phyloP scores from a whole-genome alignment of 2,113 vertebrate species.

The Platichthys flesus region DNA sequence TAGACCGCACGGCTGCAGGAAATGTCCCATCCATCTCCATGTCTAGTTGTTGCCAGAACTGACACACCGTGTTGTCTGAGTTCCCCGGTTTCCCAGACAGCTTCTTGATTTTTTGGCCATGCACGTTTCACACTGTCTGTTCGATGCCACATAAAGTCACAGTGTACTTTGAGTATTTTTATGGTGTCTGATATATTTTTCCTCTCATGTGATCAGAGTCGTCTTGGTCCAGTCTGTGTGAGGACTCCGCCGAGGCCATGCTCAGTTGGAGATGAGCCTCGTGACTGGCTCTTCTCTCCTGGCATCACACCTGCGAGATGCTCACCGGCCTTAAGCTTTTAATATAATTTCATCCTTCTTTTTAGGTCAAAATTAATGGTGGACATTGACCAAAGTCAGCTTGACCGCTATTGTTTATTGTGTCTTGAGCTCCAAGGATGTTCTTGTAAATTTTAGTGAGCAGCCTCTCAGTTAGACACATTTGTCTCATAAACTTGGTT shows the following conservation, averaged over 20 bases:
- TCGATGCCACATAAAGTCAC: too few relatives aligned
- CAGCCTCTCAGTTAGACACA: neutral
- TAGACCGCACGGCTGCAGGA: too few relatives aligned
- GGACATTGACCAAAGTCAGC: neutral
- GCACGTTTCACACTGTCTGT: too few relatives aligned
- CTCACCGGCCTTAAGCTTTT: slow-evolving; percentile 5
- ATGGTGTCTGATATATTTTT: neutral
- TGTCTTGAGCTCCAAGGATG: neutral
- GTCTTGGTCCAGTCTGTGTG: neutral
- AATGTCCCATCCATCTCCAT: too few relatives aligned
- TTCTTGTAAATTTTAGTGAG: neutral
- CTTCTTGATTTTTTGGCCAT: too few relatives aligned
- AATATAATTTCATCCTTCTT: neutral
- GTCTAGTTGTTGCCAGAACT: too few relatives aligned
- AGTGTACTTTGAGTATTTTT: too few relatives aligned
- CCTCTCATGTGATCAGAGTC: neutral
- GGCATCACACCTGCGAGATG: slow-evolving; percentile 11
- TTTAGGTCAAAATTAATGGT: neutral
- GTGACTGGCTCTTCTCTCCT: neutral
- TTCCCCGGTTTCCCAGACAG: too few relatives aligned
- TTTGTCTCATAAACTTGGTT: neutral
- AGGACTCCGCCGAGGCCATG: neutral
- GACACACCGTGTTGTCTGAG: too few relatives aligned
- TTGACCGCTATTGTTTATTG: neutral
- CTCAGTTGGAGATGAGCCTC: neutral